Conservation (phyloP, 2,797 vertebrate genomes). For the Anguilla megastoma region DNA sequence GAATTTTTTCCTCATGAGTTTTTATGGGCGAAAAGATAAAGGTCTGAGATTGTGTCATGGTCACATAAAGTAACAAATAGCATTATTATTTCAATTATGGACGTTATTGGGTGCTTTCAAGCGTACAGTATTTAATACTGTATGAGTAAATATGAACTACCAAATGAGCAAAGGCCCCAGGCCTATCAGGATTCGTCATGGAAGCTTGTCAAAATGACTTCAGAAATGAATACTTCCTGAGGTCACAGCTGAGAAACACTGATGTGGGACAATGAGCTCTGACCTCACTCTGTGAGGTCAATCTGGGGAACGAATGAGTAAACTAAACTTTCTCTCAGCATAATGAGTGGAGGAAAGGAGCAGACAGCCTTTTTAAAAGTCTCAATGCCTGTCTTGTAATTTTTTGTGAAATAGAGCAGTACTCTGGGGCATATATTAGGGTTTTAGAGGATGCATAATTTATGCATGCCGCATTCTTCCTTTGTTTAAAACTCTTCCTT, state of each 20-base stretch:
- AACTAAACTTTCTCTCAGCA: background rate
- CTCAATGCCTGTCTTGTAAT: background rate
- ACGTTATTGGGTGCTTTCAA: background rate
- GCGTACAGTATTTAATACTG: background rate
- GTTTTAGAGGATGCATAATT: slow-evolving; percentile 41
- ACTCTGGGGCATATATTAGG: background rate
- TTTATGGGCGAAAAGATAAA: background rate
- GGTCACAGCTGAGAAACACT: background rate
- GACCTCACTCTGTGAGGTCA: background rate
- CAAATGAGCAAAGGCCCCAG: background rate
- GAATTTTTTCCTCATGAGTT: background rate
- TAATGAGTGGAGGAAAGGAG: background rate
- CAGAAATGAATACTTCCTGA: background rate
- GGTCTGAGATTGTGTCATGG: background rate
- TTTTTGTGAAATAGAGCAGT: background rate
- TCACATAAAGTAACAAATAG: background rate
- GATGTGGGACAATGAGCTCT: background rate
- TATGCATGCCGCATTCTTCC: slow-evolving; percentile 33
- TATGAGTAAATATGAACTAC: background rate
- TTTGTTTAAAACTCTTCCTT: slow-evolving; percentile 36
- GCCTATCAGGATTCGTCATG: background rate
- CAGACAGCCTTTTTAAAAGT: background rate
- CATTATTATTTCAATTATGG: background rate
- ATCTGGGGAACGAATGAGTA: background rate
- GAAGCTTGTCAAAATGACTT: background rate